These are phyloP conservation scores for Planococcus citri DNA, from an alignment of 1,140 invertebrate species.

Conservation along the genomic window DNA sequence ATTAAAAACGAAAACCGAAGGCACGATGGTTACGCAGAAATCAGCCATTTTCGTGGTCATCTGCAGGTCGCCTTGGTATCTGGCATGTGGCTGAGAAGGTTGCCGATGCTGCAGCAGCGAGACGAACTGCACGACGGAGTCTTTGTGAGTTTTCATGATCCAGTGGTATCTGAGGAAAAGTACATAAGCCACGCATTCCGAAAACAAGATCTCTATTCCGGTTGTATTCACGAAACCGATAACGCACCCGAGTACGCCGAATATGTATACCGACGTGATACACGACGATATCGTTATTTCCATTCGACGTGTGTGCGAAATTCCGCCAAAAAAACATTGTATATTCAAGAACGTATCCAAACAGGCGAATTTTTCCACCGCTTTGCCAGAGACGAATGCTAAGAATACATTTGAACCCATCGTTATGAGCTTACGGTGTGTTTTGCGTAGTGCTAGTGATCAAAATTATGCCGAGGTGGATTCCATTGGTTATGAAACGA, in stretches of 20 bases:
- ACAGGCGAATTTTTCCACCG: background rate
- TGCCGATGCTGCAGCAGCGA: background rate
- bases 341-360: background rate
- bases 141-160: background rate
- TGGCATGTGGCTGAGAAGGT: too few relatives aligned
- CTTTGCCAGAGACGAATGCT: background rate
- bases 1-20: background rate
- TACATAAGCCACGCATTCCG: background rate
- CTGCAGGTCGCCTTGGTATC: background rate
- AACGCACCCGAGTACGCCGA: background rate
- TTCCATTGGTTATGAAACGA: too few relatives aligned
- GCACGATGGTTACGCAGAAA: background rate
- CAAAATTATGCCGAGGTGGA: too few relatives aligned
- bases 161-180: background rate
- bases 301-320: background rate
- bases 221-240: background rate
- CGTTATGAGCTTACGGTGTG: too few relatives aligned
- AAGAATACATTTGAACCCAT: background rate
- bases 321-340: background rate
- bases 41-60: background rate
- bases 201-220: background rate
- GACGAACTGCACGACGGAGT: background rate
- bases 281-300: background rate
- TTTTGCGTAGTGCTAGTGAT: too few relatives aligned
- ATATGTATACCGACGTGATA: background rate